Evolutionary conservation across 2,888 invertebrate genomes (phyloP), one percentile per base, ranked within the genome.

Genomic region (Pomacea canaliculata): DNA sequence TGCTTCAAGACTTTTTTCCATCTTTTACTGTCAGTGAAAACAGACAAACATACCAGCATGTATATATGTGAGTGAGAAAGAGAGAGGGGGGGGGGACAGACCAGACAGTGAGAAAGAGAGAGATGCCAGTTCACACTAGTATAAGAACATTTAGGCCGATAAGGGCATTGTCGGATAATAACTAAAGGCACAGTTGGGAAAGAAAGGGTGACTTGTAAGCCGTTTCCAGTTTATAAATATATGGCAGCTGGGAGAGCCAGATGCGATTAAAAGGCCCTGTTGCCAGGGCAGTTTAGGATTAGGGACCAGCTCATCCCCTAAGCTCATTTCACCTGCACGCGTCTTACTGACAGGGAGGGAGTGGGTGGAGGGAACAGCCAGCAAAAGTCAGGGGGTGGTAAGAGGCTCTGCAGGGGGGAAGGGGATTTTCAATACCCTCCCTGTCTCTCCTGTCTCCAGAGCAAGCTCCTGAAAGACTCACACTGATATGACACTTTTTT

Each of bases 211-310:
- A 63, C 63, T 23, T 23, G 63, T 68, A 68, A 68, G 68, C 48
- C 68, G 68, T 37, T 46, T 46, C 27, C 48, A 46, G 68, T 37
- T 68, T 68, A 68, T 63, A 63, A 63, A 63, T 27, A 63, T 63
- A 63, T 68, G 27, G 68, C 27, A 19, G 68, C 23, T 27, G 48
- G 37, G 68, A 27, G 48, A 46, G 68, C 37, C 27, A 46, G 68
- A 68, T 68, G 68, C 68, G 68, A 68, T 68, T 68, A 68, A n/a
- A 46, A 27, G 27, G 46, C 37, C 68, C 68, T 37, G 48, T 68
- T 68, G 48, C 37, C 68, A 68, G 9, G 48, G 68, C 68, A 68
- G 27, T 68, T 68, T 46, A 46, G 68, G 48, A 46, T 68, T 68
- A 46, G 48, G 68, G 48, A 68, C 27, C n/a, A 68, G 68, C 48